Base-by-base conservation (phyloP, 1,140 invertebrate species). In the Drosophila trapezifrons region DNA sequence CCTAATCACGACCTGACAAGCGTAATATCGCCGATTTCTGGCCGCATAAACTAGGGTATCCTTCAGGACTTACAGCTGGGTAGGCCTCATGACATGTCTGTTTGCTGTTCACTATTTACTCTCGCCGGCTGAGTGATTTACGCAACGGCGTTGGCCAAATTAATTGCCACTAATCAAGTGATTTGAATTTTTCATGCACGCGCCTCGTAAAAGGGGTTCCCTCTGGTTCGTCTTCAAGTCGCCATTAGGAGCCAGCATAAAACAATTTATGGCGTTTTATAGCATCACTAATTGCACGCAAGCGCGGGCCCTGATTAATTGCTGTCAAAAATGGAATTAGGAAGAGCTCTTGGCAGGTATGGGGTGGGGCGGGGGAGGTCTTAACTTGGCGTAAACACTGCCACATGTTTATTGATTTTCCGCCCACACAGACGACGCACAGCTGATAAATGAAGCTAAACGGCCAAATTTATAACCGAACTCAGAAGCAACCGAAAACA, bases 161-260 rank as follows among this genome's bases (percentile, higher is more conserved):
- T 86, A 85, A 85, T 85, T 85, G 82, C 75, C 78, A 67, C 78
- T 78, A 85, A 85, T 86, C 75, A 85, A 85, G 82, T 81, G 82
- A 85, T 85, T 85, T 86, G 69, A 86, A 85, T 76, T 81, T 81
- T 85, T 81, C 78, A 86, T 86, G 82, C 73, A 25, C 56, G 63
- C 20, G 35, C 60, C 65, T 84, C 76, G 66, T 69, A 56, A 84
- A 77, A 71, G 43, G 62, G 66, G 52, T 78, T 73, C 27, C 42
- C 72, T 37, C 32, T n/a, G 42, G 17, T 20, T 56, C 22, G 47
- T 67, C 54, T 38, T 40, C 15, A 29, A 52, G 43, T 63, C 47
- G 29, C 29, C 55, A 58, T 70, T 60, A 76, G 69, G 46, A 80
- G 55, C 67, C 59, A 47, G 70, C 62, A 78, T 74, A 74, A 60